Evolutionary conservation across 2,797 vertebrate genomes (phyloP), one percentile per base, ranked within the genome.

Genomic region (Sebastes elongatus): DNA sequence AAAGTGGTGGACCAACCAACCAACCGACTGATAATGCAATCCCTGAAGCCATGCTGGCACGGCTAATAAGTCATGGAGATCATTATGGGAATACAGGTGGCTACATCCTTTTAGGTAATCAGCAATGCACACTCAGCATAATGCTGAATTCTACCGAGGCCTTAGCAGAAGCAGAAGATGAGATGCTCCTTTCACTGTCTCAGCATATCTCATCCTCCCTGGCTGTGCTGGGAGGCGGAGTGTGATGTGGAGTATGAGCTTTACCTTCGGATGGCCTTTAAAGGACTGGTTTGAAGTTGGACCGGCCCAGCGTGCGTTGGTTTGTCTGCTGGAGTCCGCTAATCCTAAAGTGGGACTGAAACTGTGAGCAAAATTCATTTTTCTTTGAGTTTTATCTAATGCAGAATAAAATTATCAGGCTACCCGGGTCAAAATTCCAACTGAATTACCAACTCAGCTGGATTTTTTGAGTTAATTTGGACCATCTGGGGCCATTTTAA

Each of bases 401-500:
- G 27, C 30, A 53, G 13, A 71, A 75, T 7, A 76, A 85, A 79
- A 46, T 79, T 62, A 64, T 85, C 14, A 32, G 20, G 46, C 42
- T 63, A 27, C n/a, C 22, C n/a, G 22, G 30, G 62, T 86, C 55
- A 82, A 79, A 80, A 35, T 74, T 76, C 23, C 23, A 53, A 71
- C 78, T 46, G 53, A 81, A 81, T 81, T 60, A 79, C 10, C 25
- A 49, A 30, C 76, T 74, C 71, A 52, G 66, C 65, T 70, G 56
- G 56, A 78, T 57, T 23, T 56, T 72, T 27, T 22, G 1, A 72
- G 66, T 74, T 49, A 33, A 66, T 79, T 74, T 62, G 14, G 25
- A 72, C 28, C 63, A 73, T 76, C 56, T 80, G 81, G 61, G 56
- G 55, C 59, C 18, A 60, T 65, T 80, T 57, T 68, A 63, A 81